These are phyloP conservation scores for Trachelus tabidus DNA, from an alignment of 2,888 invertebrate genomes.

Conservation along the genomic window DNA sequence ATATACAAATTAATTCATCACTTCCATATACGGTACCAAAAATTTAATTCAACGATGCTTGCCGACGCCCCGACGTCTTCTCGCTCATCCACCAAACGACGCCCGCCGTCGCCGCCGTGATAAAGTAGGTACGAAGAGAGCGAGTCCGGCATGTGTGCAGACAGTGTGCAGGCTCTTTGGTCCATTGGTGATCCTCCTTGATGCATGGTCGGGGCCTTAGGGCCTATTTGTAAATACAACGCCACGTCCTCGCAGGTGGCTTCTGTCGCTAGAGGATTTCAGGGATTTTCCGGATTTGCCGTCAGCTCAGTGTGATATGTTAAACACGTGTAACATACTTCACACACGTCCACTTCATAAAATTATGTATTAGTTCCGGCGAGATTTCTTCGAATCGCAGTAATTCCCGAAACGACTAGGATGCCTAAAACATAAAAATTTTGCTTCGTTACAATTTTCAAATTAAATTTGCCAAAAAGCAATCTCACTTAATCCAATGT, in stretches of 20 bases:
- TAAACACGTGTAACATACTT: constrained; percentile 50
- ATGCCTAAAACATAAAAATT: neutral
- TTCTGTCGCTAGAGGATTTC: constrained; percentile 46
- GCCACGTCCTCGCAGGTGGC: constrained; percentile 43
- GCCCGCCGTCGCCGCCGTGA: neutral
- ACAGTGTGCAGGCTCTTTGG: neutral
- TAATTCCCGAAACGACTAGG: constrained; percentile 7
- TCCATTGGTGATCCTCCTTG: constrained; percentile 30
- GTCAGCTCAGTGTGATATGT: constrained; percentile 39
- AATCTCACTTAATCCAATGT: neutral
- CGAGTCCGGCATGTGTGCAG: neutral
- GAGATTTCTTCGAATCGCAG: constrained; percentile 21
- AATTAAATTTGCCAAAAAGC: neutral
- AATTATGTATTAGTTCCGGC: constrained; percentile 56
- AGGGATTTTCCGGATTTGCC: constrained; percentile 44
- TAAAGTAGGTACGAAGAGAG: neutral
- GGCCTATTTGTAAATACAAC: constrained; percentile 39
- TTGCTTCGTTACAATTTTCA: neutral
- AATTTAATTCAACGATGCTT: neutral
- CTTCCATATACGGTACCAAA: neutral
- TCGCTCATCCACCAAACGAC: neutral
- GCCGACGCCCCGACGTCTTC: neutral
- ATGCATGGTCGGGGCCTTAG: constrained; percentile 26
- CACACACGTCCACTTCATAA: constrained; percentile 19
- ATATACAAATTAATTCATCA: neutral